Percentiles rank a stretch among this genome's conserved stretches.
Evolutionary conservation across 2,888 invertebrate species (phyloP).

Genomic region (Elegia similella): DNA sequence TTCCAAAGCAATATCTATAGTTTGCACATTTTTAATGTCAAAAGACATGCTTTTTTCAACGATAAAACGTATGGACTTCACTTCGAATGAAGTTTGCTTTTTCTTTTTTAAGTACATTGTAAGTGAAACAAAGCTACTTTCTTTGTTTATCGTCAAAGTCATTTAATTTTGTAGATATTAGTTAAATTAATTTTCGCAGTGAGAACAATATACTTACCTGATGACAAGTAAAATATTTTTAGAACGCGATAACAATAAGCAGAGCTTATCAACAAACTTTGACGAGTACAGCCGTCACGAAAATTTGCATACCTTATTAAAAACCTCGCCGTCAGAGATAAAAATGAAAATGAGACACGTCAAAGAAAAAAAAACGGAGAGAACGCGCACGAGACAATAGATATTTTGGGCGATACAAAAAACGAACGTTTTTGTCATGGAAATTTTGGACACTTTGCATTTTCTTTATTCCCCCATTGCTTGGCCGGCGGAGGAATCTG

Average conservation of each 20-base stretch:
- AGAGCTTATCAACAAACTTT: constrained; percentile 50
- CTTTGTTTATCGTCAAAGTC: too few species aligned
- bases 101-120: too few species aligned
- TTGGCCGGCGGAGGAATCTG: constrained; percentile 65
- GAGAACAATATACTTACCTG: neutral
- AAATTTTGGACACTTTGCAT: constrained; percentile 79
- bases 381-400: constrained; percentile 73
- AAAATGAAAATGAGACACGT: constrained; percentile 78
- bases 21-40: too few species aligned
- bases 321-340: constrained; percentile 71
- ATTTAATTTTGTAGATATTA: too few species aligned
- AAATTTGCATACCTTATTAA: constrained; percentile 80
- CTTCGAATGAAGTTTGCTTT: too few species aligned
- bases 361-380: constrained; percentile 69
- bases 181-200: constrained; percentile 30
- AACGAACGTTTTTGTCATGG: constrained; percentile 75
- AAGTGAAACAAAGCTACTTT: too few species aligned
- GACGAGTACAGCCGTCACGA: constrained; percentile 50
- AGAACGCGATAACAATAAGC: constrained; percentile 32
- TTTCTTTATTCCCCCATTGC: constrained; percentile 72
- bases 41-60: too few species aligned
- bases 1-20: too few species aligned
- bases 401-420: constrained; percentile 75
- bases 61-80: too few species aligned
- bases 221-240: neutral